A percentile compares a stretch with the other conserved stretches of the same genome.
phyloP scores from a whole-genome alignment of 2,888 invertebrate genomes.

The Yponomeuta evonymella region DNA sequence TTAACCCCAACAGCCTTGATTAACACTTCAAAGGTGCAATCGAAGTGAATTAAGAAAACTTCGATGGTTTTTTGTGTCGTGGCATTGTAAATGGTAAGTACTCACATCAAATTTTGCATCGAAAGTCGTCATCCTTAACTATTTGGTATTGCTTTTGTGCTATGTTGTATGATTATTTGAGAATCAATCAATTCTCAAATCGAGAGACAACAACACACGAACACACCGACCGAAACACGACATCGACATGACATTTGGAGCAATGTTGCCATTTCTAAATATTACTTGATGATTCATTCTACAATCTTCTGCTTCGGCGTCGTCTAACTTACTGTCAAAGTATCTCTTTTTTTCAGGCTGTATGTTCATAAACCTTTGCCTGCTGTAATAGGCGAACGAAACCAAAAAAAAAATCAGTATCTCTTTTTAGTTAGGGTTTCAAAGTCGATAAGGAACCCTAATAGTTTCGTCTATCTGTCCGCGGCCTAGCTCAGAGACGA shows the following conservation, averaged over 20 bases:
- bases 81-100: conserved; percentile 21
- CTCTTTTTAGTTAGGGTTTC: no score
- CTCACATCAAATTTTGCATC: conserved; percentile 77
- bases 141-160: neutral
- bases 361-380: no score
- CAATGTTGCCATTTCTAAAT: neutral
- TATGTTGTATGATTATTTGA: conserved; percentile 23
- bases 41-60: neutral
- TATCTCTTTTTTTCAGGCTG: no score
- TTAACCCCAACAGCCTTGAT: no score
- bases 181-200: neutral
- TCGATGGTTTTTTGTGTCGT: neutral
- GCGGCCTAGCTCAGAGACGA: no score
- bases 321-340: no score
- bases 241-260: neutral
- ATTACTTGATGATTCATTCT: neutral
- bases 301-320: neutral
- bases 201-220: neutral
- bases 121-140: conserved; percentile 55
- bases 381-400: no score
- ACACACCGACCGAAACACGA: neutral
- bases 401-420: no score
- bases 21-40: neutral
- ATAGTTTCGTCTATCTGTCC: no score
- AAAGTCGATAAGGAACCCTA: no score